Conservation (phyloP, 2,888 invertebrate species). For the Lissonota sp. region DNA sequence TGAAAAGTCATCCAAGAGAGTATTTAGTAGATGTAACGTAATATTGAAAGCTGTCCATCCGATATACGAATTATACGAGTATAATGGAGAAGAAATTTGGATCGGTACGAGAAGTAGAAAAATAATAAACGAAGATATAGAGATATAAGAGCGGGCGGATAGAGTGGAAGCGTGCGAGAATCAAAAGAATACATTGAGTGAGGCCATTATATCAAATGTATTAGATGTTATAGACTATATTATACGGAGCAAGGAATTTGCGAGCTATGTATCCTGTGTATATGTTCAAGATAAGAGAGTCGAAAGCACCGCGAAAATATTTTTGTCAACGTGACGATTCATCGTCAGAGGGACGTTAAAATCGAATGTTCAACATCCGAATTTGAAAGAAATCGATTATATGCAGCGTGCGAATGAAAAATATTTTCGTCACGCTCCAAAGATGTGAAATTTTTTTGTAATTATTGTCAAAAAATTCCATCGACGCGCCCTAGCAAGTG, state of each 20-base stretch:
- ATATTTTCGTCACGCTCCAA: not conserved
- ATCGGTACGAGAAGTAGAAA: conserved; percentile 26
- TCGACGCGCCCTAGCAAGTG: not conserved
- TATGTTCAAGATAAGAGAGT: conserved; percentile 33
- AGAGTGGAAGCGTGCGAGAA: conserved; percentile 45
- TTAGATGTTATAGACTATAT: conserved; percentile 61
- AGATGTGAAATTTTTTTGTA: not conserved
- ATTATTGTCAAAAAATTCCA: conserved; percentile 8
- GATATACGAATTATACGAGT: conserved; percentile 11
- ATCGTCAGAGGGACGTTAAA: conserved; percentile 5
- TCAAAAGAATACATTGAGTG: conserved; percentile 61
- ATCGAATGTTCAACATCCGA: conserved; percentile 14
- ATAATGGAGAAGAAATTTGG: conserved; percentile 24
- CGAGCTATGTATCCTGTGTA: conserved; percentile 21
- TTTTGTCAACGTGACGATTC: conserved; percentile 15
- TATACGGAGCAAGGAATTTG: conserved; percentile 37
- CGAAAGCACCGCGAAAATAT: conserved; percentile 25
- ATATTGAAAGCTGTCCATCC: conserved; percentile 61
- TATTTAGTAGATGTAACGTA: conserved; percentile 55
- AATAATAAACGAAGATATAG: conserved; percentile 18
- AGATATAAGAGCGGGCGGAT: conserved; percentile 11
- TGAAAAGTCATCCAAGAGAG: conserved; percentile 51
- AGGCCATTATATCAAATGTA: conserved; percentile 65
- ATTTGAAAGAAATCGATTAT: not conserved
- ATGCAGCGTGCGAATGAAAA: not conserved